A percentile compares a stretch with the other conserved stretches of the same genome.
These are phyloP conservation scores for Uromys caudimaculatus DNA, from an alignment of 2,797 vertebrate species.

Conservation along the genomic window DNA sequence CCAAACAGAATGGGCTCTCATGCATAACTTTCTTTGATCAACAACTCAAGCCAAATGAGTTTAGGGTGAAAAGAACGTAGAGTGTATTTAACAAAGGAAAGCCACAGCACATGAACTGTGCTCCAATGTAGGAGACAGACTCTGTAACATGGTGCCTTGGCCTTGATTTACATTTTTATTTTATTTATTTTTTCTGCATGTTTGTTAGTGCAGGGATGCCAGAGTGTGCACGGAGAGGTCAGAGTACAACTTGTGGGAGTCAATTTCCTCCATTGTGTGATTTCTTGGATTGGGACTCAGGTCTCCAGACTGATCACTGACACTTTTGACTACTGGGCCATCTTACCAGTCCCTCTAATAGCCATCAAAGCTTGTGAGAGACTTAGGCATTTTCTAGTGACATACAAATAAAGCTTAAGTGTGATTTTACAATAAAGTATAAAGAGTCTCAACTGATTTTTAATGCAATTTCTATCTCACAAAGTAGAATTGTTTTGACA, in stretches of 20 bases:
- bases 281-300: background rate
- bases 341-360: background rate
- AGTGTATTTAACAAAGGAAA: conserved; percentile 28
- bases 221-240: background rate
- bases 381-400: background rate
- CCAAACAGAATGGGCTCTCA: conserved; percentile 63
- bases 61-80: conserved; percentile 62
- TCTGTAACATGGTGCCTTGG: background rate
- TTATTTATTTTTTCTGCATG: background rate
- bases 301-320: background rate
- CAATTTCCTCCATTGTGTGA: background rate
- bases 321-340: no score
- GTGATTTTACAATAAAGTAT: background rate
- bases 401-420: background rate
- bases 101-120: background rate
- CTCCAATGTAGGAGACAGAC: background rate
- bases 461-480: background rate
- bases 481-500: background rate
- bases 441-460: background rate
- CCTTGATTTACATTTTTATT: background rate
- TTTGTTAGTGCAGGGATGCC: background rate
- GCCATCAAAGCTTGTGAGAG: background rate
- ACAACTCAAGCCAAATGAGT: conserved; percentile 65
- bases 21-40: conserved; percentile 80
- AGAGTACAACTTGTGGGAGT: background rate